Evolutionary conservation across 2,113 vertebrate genomes (phyloP), one percentile per base, ranked within the genome.

Genomic region (Petroica traversi): DNA sequence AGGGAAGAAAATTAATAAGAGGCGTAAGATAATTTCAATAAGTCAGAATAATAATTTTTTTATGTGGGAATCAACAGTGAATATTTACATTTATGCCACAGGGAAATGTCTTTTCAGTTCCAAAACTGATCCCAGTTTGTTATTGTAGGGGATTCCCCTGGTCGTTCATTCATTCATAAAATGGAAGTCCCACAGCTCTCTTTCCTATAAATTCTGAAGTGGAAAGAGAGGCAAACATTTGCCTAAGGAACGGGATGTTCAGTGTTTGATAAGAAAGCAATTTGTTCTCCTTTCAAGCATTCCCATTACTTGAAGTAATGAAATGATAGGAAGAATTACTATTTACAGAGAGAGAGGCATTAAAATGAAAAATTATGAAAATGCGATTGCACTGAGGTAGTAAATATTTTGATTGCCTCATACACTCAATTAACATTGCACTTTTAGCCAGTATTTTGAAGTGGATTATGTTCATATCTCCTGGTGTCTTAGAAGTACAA

Each of bases 301-400:
- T 91, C 61, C 46, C 59, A 31, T 91, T 81, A 88, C 9, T 49
- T 33, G 14, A 67, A 91, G 69, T 33, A 77, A 49, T 62, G 41
- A 71, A 86, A 76, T 67, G 2, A 24, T 41, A n/a, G 48, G 34
- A 73, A 73, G 19, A 43, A 18, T 12, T 55, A 26, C 23, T 85
- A 18, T 76, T 89, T 91, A 69, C 34, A 72, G 19, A 66, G 6
- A 68, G 3, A 45, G 8, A 62, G 61, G 13, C 5, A 83, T 52
- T 59, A 82, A 79, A 88, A 85, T 41, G n/a, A 84, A 90, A 95
- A 76, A 62, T 76, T 62, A 62, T 76, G 28, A 91, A 92, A 90
- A 88, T 54, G 22, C 20, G 12, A 64, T 79, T 93, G 49, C 33
- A 77, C 22, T 28, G 26, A 17, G 16, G 43, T 75, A 64, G 34